phyloP scores from a whole-genome alignment of 1,140 invertebrate species.

The Pseudomyrmex gracilis region DNA sequence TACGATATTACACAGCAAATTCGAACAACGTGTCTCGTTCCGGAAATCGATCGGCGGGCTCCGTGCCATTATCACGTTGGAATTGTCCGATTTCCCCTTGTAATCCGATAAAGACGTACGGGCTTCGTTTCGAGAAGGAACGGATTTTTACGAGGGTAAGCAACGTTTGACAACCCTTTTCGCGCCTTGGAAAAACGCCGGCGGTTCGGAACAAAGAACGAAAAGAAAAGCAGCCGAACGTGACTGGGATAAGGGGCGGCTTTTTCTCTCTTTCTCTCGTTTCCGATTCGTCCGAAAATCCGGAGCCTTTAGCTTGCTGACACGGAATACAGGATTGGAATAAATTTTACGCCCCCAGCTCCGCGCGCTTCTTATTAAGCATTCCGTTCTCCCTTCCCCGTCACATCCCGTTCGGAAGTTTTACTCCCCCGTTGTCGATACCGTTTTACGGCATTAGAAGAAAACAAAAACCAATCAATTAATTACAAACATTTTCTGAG shows the following conservation, averaged over 20 bases:
- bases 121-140: background rate
- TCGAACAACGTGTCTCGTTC: background rate
- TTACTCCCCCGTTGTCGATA: background rate
- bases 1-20: constrained; percentile 15
- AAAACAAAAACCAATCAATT: no score
- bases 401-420: background rate
- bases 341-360: constrained; percentile 71
- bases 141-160: constrained; percentile 56
- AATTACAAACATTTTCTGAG: background rate
- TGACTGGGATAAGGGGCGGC: constrained; percentile 66
- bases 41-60: background rate
- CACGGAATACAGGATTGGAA: constrained; percentile 76
- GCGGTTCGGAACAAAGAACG: constrained; percentile 38
- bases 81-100: constrained; percentile 29
- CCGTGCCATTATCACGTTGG: constrained; percentile 15
- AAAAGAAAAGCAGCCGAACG: constrained; percentile 75
- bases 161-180: constrained; percentile 46
- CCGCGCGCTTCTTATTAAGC: constrained; percentile 75
- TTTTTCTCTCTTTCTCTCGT: background rate
- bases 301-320: constrained; percentile 65
- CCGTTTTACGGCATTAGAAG: background rate
- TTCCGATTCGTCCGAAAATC: constrained; percentile 37
- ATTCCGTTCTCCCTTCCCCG: constrained; percentile 44
- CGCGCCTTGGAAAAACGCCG: constrained; percentile 13
- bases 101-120: constrained; percentile 48